Evolutionary conservation across 1,140 invertebrate genomes (phyloP), one percentile per base, ranked within the genome.

Genomic region (Drosophila navojoa): DNA sequence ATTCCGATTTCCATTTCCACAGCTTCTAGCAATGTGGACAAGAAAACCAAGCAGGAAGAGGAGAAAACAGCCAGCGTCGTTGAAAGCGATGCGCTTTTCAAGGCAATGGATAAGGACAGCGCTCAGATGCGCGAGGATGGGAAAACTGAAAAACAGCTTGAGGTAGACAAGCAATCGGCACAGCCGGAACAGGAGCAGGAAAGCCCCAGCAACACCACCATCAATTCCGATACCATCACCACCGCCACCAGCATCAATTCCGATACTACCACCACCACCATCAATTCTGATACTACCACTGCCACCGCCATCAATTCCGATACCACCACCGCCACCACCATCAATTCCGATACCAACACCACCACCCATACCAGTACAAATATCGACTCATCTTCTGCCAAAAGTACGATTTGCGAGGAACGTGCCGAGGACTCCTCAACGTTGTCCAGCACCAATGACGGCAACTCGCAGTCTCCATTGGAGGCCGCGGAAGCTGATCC

Each of bases 11-110:
- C 29, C 16, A 25, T 6, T 38, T 0, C 59, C 6, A 49, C 44
- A 29, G 7, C 16, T 16, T 35, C 11, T 6, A 15, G 5, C 3
- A 58, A 16, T 44, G 40, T 15, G 2, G 44, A 15, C 4, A 19
- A 3, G 15, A 60, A 22, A 16, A 7, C 25, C 2, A 76, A 80
- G 9, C 22, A 13, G 6, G 49, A n/a, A 27, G n/a, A 11, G 15
- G 7, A 16, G 9, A 16, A 11, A 45, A 16, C 42, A 16, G 5
- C 13, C 10, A 11, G 35, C 3, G 1, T 27, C 13, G 44, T 79
- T 1, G 79, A 79, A 22, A 76, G 71, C 54, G 76, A 82, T 71
- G 79, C 75, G 11, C 50, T 82, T 53, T 75, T 82, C 11, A 82
- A 76, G 49, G 80, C 68, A 4, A 50, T 84, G 58, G 80, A 84